phyloP scores from a whole-genome alignment of 2,797 vertebrate species.

The Okamejei kenojei region DNA sequence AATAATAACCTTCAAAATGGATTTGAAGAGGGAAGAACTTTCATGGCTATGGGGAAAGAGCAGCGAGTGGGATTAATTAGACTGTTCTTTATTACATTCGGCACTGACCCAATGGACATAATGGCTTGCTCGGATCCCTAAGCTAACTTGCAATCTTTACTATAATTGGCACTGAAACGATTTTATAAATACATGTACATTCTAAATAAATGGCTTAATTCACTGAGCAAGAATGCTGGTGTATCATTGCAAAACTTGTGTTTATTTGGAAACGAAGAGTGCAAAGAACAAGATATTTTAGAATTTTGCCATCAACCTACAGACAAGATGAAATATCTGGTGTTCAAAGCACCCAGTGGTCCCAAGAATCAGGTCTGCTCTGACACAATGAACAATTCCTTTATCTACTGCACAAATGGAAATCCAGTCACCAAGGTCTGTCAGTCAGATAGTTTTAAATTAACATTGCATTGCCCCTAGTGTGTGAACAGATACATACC shows the following conservation, averaged over 20 bases:
- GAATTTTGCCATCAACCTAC: background rate
- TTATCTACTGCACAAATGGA: background rate
- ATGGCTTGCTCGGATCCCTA: background rate
- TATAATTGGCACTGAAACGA: too few species aligned
- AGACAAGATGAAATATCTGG: too few species aligned
- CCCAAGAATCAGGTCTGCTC: background rate
- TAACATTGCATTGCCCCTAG: background rate
- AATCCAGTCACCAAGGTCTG: background rate
- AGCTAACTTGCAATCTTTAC: background rate
- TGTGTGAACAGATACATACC: background rate
- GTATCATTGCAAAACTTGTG: background rate
- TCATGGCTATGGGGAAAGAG: too few species aligned
- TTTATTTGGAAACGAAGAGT: background rate
- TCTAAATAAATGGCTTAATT: background rate
- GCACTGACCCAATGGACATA: background rate
- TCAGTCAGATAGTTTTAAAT: conserved; percentile 16
- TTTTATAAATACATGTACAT: background rate
- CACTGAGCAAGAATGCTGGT: background rate
- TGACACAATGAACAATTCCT: background rate
- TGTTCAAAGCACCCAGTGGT: background rate
- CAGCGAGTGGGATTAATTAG: too few species aligned
- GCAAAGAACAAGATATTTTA: background rate
- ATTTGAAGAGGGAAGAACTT: background rate
- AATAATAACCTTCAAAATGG: background rate
- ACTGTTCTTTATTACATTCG: background rate